These are phyloP conservation scores for Coecobrya sp. DNA, from an alignment of 2,888 invertebrate species.

Conservation along the genomic window DNA sequence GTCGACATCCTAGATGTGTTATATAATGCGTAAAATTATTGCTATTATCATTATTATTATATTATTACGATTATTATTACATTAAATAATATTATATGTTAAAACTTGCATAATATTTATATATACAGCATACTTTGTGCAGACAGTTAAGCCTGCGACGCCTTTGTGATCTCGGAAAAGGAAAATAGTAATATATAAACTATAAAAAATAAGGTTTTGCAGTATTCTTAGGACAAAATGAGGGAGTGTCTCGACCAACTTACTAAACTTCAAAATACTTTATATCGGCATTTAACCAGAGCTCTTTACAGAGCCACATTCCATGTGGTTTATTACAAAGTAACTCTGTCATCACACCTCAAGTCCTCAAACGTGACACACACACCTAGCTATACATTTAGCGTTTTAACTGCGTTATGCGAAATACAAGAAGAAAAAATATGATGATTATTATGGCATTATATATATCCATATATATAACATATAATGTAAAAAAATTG, in stretches of 20 bases:
- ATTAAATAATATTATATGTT: slow-evolving; percentile 19
- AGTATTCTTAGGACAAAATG: slow-evolving; percentile 82
- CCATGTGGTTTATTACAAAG: slow-evolving; percentile 66
- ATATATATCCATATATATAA: not conserved
- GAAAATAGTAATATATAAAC: slow-evolving; percentile 75
- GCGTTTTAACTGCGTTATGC: slow-evolving; percentile 44
- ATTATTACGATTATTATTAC: slow-evolving; percentile 34
- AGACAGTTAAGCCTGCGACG: slow-evolving; percentile 78
- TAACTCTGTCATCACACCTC: slow-evolving; percentile 46
- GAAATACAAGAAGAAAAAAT: slow-evolving; percentile 11
- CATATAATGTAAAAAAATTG: slow-evolving; percentile 65
- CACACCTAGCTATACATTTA: slow-evolving; percentile 32
- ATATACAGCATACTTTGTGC: slow-evolving; percentile 61
- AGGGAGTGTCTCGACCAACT: slow-evolving; percentile 63
- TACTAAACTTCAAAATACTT: slow-evolving; percentile 17
- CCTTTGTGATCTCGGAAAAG: slow-evolving; percentile 84
- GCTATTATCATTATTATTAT: slow-evolving; percentile 29
- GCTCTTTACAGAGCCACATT: slow-evolving; percentile 72
- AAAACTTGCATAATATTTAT: slow-evolving; percentile 58
- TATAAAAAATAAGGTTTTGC: slow-evolving; percentile 72
- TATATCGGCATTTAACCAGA: slow-evolving; percentile 52
- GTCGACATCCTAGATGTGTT: slow-evolving; percentile 4
- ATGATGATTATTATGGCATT: slow-evolving; percentile 12
- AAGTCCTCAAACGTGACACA: slow-evolving; percentile 60
- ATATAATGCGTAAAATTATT: slow-evolving; percentile 35